Percentiles rank a stretch among this genome's conserved stretches.
Evolutionary conservation across 2,113 vertebrate genomes (phyloP).

Genomic region (Silurus glanis): DNA sequence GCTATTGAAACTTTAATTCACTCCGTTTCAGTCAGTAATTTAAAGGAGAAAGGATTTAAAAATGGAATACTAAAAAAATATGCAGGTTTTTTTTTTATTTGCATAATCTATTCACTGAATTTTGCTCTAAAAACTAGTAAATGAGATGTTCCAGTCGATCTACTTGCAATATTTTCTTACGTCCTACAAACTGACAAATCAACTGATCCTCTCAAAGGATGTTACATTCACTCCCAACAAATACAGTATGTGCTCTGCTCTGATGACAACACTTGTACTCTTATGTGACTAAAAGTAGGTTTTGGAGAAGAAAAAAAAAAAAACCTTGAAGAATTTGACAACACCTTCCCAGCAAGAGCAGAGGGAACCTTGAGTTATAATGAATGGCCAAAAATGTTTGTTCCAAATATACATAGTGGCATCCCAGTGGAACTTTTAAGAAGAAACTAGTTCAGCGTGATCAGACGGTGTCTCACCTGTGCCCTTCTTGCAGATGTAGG

Average conservation of each 20-base stretch:
- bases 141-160: background rate
- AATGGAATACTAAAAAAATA: background rate
- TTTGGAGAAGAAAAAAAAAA: background rate
- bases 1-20: background rate
- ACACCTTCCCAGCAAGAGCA: background rate
- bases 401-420: slow-evolving; percentile 12
- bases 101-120: background rate
- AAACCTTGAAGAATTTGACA: background rate
- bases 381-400: slow-evolving; percentile 7
- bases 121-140: background rate
- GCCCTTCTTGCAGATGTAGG: slow-evolving; percentile 96
- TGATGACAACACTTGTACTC: background rate
- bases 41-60: background rate
- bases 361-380: background rate
- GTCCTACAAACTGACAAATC: background rate
- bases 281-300: background rate
- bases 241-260: background rate
- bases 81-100: background rate
- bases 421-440: slow-evolving; percentile 9
- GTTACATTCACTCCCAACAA: background rate
- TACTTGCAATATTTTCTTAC: background rate
- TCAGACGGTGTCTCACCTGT: slow-evolving; percentile 75
- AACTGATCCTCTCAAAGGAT: background rate
- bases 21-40: background rate
- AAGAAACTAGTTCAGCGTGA: slow-evolving; percentile 23